phyloP scores from a whole-genome alignment of 2,797 vertebrate species.

The Anguilla pacifica region DNA sequence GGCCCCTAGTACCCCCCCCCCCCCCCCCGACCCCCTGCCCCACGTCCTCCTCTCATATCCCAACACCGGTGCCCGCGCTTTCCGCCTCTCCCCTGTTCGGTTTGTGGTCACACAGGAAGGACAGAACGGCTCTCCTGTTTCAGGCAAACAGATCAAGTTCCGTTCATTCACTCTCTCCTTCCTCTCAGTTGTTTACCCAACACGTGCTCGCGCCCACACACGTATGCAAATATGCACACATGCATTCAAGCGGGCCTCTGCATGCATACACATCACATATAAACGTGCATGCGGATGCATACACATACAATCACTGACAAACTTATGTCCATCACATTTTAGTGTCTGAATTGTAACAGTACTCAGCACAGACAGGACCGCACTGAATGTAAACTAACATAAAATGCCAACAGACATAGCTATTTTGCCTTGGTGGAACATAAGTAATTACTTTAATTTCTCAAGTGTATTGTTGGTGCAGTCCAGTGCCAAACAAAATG shows the following conservation, averaged over 20 bases:
- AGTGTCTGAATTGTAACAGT: constrained; percentile 9
- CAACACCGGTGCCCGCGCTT: constrained; percentile 46
- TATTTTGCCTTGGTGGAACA: background rate
- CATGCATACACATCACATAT: background rate
- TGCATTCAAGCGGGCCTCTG: background rate
- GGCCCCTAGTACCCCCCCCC: background rate
- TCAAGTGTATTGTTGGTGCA: constrained; percentile 18
- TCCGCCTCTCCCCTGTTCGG: constrained; percentile 60
- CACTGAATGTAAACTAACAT: background rate
- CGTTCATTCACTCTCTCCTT: constrained; percentile 1
- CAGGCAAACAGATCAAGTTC: constrained; percentile 57
- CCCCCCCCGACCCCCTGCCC: background rate
- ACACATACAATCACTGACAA: constrained; percentile 2
- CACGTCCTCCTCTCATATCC: background rate
- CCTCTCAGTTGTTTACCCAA: constrained; percentile 13
- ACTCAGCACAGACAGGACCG: background rate
- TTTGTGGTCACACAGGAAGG: constrained; percentile 62
- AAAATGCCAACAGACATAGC: constrained; percentile 7
- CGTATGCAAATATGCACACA: background rate
- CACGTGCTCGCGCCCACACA: background rate
- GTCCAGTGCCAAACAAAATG: background rate
- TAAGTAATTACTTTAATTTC: constrained; percentile 19
- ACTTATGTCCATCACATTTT: background rate
- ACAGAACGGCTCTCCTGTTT: constrained; percentile 56
- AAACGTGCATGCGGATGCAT: background rate